Percentiles rank a stretch among this genome's conserved stretches.
These are phyloP conservation scores for Trachythela sp. DNA, from an alignment of 64 coral and sea anemone genomes.

Conservation along the genomic window DNA sequence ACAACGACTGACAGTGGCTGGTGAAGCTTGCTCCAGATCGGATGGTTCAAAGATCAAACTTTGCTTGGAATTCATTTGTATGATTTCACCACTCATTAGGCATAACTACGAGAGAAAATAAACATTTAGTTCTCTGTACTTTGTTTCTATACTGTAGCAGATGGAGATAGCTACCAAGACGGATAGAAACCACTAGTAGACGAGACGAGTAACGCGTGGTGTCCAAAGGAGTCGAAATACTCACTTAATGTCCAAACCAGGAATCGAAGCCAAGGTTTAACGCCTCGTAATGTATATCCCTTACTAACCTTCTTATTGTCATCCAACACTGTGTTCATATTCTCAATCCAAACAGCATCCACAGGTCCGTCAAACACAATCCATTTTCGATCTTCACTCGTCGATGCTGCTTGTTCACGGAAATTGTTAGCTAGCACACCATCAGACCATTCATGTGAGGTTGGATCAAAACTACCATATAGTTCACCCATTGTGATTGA, in stretches of 20 bases:
- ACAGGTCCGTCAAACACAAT: conserved; percentile 80
- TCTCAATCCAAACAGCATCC: conserved; percentile 98
- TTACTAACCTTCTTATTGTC: conserved; percentile 88
- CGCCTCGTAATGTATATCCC: too few species aligned
- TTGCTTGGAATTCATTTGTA: conserved; percentile 93
- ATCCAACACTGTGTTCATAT: conserved; percentile 99
- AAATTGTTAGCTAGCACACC: conserved; percentile 91
- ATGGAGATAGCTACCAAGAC: too few species aligned
- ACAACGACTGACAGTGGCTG: conserved; percentile 94
- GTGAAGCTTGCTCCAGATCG: conserved; percentile 95
- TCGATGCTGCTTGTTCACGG: conserved; percentile 72
- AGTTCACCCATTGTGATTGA: conserved; percentile 87
- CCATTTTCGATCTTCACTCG: conserved; percentile 77
- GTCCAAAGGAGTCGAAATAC: too few species aligned
- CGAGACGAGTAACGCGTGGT: too few species aligned
- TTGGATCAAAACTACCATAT: conserved; percentile 93
- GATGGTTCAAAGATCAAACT: conserved; percentile 99
- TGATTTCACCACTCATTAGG: conserved; percentile 99
- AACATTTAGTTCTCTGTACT: neutral
- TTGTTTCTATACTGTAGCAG: neutral
- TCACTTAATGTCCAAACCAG: too few species aligned
- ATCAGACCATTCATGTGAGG: conserved; percentile 97
- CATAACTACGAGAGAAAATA: conserved; percentile 55
- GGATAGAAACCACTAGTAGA: too few species aligned
- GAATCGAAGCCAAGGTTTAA: too few species aligned